Evolutionary conservation across 2,113 vertebrate species (phyloP), one percentile per base, ranked within the genome.

Genomic region (Ibidorhyncha struthersii): DNA sequence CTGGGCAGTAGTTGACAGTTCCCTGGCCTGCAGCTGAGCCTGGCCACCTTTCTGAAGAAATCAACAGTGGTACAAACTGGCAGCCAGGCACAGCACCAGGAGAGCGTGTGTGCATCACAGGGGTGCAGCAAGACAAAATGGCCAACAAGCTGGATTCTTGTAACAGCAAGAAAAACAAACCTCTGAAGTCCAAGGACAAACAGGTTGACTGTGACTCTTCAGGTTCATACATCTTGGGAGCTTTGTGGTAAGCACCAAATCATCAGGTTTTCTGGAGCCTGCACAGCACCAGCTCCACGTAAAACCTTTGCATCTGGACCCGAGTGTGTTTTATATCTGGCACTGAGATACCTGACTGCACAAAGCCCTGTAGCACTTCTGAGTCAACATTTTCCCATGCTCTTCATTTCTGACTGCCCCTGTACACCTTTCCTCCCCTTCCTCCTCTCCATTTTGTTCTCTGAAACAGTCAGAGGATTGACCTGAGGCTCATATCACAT

Each of bases 401-500:
- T 86, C 22, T 73, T 62, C 82, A 34, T 78, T 92, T 90, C 73
- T 85, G 58, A 94, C 70, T 90, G 22, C n/a, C 53, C 23, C 70
- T 67, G 56, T 15, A 45, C 1, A 4, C 25, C 27, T 78, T 91
- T 67, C 29, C 12, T 92, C 47, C 59, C 27, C 32, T 83, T 88
- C 34, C 21, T 81, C 47, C 65, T 82, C 63, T 84, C 36, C 41
- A 10, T 47, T 83, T 93, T 74, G 63, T 76, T 77, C 67, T 90
- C 53, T 49, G 56, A 90, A 91, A 86, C 49, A 90, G 41, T 89
- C 85, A 82, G 63, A 80, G 23, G 29, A 76, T 67, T 94, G 89
- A 96, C 89, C 85, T 66, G 66, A 90, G 86, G 91, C 94, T 94
- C 73, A 93, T 34, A 95, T 91, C 76, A 49, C 34, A 93, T 96